Conservation (phyloP, 2,113 vertebrate species). For the Dipodomys ordii region DNA sequence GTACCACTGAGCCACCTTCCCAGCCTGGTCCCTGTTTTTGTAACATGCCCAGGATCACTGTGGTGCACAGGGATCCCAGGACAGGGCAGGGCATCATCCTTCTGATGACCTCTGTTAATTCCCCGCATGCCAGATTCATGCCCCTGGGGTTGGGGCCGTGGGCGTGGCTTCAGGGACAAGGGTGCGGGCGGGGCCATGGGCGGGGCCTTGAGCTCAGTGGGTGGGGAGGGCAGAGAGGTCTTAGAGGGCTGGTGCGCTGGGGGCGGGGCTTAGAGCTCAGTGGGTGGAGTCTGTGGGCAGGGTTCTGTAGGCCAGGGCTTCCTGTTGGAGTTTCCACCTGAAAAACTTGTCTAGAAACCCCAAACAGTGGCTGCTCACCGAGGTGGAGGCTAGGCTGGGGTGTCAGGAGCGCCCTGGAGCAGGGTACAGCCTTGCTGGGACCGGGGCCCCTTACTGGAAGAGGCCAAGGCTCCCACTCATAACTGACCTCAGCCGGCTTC, state of each 20-base stretch:
- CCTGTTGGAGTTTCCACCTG: no score
- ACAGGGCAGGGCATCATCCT: not conserved
- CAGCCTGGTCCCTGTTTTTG: not conserved
- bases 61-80: rapidly evolving
- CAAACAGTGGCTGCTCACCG: no score
- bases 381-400: not conserved
- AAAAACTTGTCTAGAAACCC: no score
- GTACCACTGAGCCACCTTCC: no score
- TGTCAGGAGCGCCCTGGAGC: not conserved
- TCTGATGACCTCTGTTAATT: not conserved
- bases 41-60: not conserved
- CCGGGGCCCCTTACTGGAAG: constrained; percentile 77
- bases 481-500: constrained; percentile 73
- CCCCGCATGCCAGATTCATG: not conserved
- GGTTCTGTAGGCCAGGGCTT: no score
- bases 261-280: no score
- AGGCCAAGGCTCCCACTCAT: constrained; percentile 79
- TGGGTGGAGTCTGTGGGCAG: no score
- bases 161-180: no score
- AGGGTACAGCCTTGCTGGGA: constrained; percentile 69
- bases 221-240: no score
- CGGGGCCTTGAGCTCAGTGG: no score
- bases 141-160: not conserved
- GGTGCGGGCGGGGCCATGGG: no score
- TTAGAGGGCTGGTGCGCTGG: no score